Conservation (phyloP, 2,797 vertebrate genomes). For the Parauchenoglanis punctatus region DNA sequence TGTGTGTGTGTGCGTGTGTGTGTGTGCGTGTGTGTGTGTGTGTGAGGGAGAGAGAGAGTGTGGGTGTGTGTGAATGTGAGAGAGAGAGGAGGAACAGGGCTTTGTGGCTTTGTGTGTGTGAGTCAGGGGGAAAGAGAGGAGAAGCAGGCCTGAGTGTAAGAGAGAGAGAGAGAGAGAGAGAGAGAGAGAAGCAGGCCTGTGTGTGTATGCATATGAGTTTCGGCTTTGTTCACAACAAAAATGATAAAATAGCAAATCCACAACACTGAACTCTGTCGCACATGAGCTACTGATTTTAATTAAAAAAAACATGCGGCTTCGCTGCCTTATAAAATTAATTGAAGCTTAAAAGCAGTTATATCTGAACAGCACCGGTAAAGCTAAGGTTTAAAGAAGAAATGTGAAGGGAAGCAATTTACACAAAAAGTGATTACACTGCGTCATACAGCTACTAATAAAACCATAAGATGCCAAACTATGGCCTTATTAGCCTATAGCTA, state of each 20-base stretch:
- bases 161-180: neutral
- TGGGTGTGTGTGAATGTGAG: neutral
- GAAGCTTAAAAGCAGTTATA: neutral
- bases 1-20: conserved; percentile 5
- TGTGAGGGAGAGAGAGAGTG: neutral
- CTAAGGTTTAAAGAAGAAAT: neutral
- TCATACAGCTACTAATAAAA: neutral
- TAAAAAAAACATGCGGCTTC: neutral
- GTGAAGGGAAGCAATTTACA: neutral
- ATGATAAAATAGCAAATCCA: neutral
- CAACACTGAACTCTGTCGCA: neutral
- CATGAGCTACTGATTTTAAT: neutral
- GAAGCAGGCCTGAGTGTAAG: neutral
- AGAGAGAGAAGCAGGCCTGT: neutral
- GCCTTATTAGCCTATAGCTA: neutral
- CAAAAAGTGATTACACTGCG: too few relatives aligned
- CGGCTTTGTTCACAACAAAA: neutral
- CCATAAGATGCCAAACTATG: neutral
- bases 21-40: neutral
- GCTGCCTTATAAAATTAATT: neutral
- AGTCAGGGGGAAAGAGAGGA: neutral
- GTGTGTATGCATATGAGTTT: neutral
- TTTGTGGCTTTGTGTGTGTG: conserved; percentile 12
- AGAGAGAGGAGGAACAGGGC: neutral
- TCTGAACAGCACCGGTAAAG: neutral